Base-by-base conservation (phyloP, 1,140 invertebrate species). In the Drepana arcuata region DNA sequence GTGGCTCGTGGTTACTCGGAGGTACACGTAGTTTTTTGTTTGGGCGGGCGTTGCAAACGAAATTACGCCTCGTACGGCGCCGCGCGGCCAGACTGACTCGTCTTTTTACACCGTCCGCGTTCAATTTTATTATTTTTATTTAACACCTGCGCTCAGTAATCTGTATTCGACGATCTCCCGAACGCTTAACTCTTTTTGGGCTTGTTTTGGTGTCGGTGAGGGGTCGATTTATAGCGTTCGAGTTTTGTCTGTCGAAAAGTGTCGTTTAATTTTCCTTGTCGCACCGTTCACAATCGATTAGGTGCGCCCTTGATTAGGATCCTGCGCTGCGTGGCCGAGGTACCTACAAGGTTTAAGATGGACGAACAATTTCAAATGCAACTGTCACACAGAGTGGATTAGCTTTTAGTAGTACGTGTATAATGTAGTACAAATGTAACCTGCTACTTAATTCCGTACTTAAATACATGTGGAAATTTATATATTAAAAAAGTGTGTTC, bases 131-230 rank as follows among this genome's bases (percentile, higher is more conserved):
- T 80, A 80, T 80, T 80, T 80, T 80, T 73, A 70, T 80, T 80
- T 80, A 78, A 80, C 75, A 80, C 75, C 75, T 80, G 75, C 75
- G 63, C 58, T 60, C 69, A 38, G 71, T 74, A 80, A 80, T 80
- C 73, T 80, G 72, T 78, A 68, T 78, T 70, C 73, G 65, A 64
- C 67, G 69, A 81, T 81, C 77, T 81, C 59, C 67, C 60, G 64
- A 78, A 75, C 73, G 77, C 73, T 81, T 81, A 78, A 78, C 71
- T 78, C 69, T 78, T 78, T 81, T 78, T 75, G 57, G 63, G 51
- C 57, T 34, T 56, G 54, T 71, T 72, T 64, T 55, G 59, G 50
- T 68, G 59, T 65, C 57, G 52, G 55, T n/a, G 31, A 32, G 18
- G 41, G 41, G 36, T 41, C 65, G 62, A 82, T 79, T 79, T 81